Conservation (phyloP, 2,888 invertebrate genomes). For the Actias luna region DNA sequence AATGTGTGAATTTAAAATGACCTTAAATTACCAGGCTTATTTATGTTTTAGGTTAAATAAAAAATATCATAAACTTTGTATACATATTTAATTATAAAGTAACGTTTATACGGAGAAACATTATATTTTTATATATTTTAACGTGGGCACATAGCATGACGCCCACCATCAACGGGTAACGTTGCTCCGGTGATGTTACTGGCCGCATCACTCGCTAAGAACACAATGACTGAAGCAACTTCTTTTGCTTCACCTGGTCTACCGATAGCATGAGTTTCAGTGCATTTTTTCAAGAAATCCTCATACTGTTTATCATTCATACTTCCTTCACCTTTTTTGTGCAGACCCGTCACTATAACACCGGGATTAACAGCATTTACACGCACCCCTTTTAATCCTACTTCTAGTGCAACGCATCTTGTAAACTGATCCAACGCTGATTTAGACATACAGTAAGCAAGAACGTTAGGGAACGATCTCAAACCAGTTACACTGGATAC, state of each 20-base stretch:
- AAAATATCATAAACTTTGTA: no score
- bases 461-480: constrained; percentile 92
- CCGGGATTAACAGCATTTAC: constrained; percentile 97
- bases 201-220: constrained; percentile 92
- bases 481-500: constrained; percentile 96
- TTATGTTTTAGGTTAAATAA: background rate
- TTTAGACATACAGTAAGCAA: constrained; percentile 96
- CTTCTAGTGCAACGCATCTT: constrained; percentile 92
- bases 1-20: no score
- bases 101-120: background rate
- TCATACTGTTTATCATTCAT: constrained; percentile 90
- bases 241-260: constrained; percentile 91
- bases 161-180: constrained; percentile 93
- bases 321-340: constrained; percentile 85
- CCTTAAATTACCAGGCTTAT: no score
- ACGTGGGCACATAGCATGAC: constrained; percentile 93
- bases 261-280: constrained; percentile 93
- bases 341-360: constrained; percentile 93
- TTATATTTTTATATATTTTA: constrained; percentile 51
- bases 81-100: background rate
- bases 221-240: constrained; percentile 93
- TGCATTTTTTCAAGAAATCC: constrained; percentile 90
- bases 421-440: constrained; percentile 97
- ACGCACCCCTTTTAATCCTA: constrained; percentile 89
- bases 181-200: constrained; percentile 93